These are phyloP conservation scores for Eupithecia insigniata DNA, from an alignment of 2,888 invertebrate genomes.

Conservation along the genomic window DNA sequence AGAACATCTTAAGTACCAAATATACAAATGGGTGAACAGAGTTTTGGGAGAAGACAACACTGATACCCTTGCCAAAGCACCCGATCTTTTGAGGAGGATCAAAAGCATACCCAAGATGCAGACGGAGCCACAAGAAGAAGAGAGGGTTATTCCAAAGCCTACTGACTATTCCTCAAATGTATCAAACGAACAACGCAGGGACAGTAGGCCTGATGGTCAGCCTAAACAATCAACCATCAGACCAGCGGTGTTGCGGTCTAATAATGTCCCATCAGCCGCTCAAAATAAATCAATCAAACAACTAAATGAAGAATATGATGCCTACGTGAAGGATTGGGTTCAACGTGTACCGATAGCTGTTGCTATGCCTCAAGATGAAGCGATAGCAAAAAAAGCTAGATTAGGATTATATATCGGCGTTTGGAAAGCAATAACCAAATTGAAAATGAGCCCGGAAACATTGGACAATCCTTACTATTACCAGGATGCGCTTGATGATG, in stretches of 20 bases:
- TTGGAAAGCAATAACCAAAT: slow-evolving; percentile 62
- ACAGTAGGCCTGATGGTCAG: background rate
- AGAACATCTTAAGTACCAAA: slow-evolving; percentile 68
- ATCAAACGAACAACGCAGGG: background rate
- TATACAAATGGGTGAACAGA: slow-evolving; percentile 72
- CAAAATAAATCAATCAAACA: slow-evolving; percentile 24
- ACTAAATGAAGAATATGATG: slow-evolving; percentile 55
- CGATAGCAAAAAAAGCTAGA: slow-evolving; percentile 53
- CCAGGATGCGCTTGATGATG: slow-evolving; percentile 66
- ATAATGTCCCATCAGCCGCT: background rate
- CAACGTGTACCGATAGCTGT: slow-evolving; percentile 56
- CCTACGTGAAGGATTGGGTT: slow-evolving; percentile 60
- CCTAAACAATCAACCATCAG: background rate
- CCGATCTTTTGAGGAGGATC: slow-evolving; percentile 61
- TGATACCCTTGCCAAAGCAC: slow-evolving; percentile 55
- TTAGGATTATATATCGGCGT: slow-evolving; percentile 61
- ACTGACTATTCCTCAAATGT: background rate
- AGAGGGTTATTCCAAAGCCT: background rate
- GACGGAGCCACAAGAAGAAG: background rate
- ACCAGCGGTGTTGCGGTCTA: background rate
- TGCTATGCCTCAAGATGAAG: slow-evolving; percentile 45
- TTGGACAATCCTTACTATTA: slow-evolving; percentile 59
- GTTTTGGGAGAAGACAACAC: slow-evolving; percentile 57
- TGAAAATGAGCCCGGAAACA: slow-evolving; percentile 58
- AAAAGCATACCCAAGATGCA: slow-evolving; percentile 43